Conservation (phyloP, 2,113 vertebrate species). For the Epinephelus moara region DNA sequence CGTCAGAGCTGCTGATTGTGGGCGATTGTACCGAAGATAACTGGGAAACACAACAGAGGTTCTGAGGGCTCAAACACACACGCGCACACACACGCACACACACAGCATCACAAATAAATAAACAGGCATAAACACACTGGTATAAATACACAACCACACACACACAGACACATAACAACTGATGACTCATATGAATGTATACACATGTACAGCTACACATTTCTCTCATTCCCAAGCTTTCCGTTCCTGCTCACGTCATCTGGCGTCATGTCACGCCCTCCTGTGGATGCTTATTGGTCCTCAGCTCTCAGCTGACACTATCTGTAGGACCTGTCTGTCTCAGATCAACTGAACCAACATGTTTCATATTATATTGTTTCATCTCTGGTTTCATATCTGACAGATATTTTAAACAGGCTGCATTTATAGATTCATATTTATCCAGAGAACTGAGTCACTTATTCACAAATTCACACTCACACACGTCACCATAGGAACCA, state of each 20-base stretch:
- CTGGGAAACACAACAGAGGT: slow-evolving; percentile 33
- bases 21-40: slow-evolving; percentile 62
- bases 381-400: not conserved
- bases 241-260: not conserved
- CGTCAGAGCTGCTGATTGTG: slow-evolving; percentile 49
- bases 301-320: not conserved
- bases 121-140: slow-evolving; percentile 42
- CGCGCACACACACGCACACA: not conserved
- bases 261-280: not conserved
- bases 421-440: not conserved
- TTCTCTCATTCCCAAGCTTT: not conserved
- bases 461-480: too few species aligned
- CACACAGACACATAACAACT: not conserved
- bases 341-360: not conserved
- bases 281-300: not conserved
- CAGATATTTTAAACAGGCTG: not conserved
- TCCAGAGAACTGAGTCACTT: too few species aligned
- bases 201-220: slow-evolving; percentile 25
- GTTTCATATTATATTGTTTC: not conserved
- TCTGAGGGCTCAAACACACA: slow-evolving; percentile 34
- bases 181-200: slow-evolving; percentile 2
- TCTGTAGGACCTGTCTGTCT: not conserved
- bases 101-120: slow-evolving; percentile 28
- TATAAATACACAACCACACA: slow-evolving; percentile 41
- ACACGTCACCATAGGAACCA: too few species aligned